phyloP scores from a whole-genome alignment of 1,140 invertebrate species.

The Leguminivora glycinivorella region DNA sequence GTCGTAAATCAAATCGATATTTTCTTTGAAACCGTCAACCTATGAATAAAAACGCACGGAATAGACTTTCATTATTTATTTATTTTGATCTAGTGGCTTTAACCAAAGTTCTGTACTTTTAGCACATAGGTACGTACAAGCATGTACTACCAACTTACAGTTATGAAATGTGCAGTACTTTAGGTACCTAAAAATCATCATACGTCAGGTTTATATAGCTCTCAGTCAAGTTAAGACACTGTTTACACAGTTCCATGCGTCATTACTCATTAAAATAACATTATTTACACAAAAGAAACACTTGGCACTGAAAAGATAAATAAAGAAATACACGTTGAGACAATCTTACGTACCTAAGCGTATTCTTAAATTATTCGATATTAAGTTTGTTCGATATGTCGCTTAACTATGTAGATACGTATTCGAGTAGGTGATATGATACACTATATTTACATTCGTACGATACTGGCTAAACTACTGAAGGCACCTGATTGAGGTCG shows the following conservation, averaged over 20 bases:
- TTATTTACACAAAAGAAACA: slow-evolving; percentile 54
- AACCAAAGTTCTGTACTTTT: background rate
- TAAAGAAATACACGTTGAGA: slow-evolving; percentile 45
- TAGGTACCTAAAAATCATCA: no score
- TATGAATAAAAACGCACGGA: background rate
- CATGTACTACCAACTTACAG: slow-evolving; percentile 33
- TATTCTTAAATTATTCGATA: slow-evolving; percentile 46
- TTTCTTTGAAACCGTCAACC: background rate
- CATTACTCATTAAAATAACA: slow-evolving; percentile 15
- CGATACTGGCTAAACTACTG: slow-evolving; percentile 61
- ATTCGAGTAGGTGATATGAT: slow-evolving; percentile 63
- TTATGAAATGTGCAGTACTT: slow-evolving; percentile 35
- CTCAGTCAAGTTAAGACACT: background rate
- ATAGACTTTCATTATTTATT: background rate
- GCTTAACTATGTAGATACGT: slow-evolving; percentile 54
- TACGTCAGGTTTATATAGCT: background rate
- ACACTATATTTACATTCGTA: slow-evolving; percentile 71
- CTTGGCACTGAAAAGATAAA: slow-evolving; percentile 60
- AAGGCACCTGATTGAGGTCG: slow-evolving; percentile 77
- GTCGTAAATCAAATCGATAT: background rate
- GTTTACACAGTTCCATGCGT: background rate
- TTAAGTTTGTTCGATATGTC: slow-evolving; percentile 72
- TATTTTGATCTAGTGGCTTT: background rate
- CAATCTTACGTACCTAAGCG: slow-evolving; percentile 41
- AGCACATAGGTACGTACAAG: slow-evolving; percentile 13